Conservation (phyloP, 2,797 vertebrate species). For the Arctocebus calabarensis region DNA sequence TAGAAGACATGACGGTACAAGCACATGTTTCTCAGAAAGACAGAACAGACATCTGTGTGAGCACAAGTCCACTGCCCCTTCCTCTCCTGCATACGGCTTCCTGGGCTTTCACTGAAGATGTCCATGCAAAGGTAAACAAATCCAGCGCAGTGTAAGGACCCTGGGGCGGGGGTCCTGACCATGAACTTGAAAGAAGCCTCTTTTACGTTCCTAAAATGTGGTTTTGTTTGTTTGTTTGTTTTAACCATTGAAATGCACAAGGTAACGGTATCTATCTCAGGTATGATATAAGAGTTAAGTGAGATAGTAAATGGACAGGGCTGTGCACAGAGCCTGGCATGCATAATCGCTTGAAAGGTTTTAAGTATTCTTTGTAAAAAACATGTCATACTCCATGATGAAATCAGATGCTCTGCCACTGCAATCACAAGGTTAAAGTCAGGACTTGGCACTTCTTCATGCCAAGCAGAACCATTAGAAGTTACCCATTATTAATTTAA, state of each 20-base stretch:
- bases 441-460: not conserved
- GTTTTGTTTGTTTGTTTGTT: too few relatives aligned
- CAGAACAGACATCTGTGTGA: not conserved
- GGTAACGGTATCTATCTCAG: not conserved
- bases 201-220: not conserved
- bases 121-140: not conserved
- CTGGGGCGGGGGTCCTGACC: not conserved
- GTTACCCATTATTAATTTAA: not conserved
- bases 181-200: not conserved
- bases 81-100: not conserved
- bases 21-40: not conserved
- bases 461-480: not conserved
- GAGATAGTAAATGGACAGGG: conserved; percentile 14
- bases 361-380: not conserved
- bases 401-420: not conserved
- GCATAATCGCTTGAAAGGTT: not conserved
- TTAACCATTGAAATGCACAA: not conserved
- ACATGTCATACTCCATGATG: not conserved
- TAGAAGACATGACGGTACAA: not conserved
- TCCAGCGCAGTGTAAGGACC: not conserved
- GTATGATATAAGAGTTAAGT: not conserved
- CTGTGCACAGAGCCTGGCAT: not conserved
- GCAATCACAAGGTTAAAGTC: not conserved
- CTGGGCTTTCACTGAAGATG: not conserved
- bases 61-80: not conserved